Evolutionary conservation across 2,888 invertebrate species (phyloP).

Genomic region (Acanthosepion pharaonis): DNA sequence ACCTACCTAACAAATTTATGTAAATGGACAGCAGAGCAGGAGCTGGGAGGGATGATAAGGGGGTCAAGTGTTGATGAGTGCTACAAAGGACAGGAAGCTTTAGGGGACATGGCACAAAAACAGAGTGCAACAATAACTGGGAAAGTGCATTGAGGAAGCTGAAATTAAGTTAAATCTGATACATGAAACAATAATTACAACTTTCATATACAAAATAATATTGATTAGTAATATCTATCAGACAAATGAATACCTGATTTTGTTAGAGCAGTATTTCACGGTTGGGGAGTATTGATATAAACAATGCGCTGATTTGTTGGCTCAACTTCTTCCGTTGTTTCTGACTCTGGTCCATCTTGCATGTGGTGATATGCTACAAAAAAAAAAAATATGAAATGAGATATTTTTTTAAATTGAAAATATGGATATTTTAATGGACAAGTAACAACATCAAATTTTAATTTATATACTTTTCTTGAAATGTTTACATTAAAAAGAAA

Average conservation of each 20-base stretch:
- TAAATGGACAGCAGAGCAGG: too few species aligned
- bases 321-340: constrained; percentile 65
- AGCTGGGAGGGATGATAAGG: too few species aligned
- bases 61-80: too few species aligned
- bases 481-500: too few species aligned
- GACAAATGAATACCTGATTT: constrained; percentile 78
- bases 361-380: constrained; percentile 70
- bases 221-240: background rate
- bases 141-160: background rate
- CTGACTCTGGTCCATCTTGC: constrained; percentile 62
- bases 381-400: constrained; percentile 47
- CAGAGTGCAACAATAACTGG: too few species aligned
- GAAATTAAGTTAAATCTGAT: background rate
- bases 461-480: too few species aligned
- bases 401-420: background rate
- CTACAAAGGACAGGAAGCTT: too few species aligned
- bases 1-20: too few species aligned
- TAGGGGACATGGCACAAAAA: too few species aligned
- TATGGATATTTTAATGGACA: background rate
- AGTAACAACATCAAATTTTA: background rate
- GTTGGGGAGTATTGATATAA: constrained; percentile 82
- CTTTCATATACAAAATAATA: background rate
- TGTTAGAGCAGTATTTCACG: constrained; percentile 89
- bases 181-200: background rate
- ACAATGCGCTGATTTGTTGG: constrained; percentile 84